Conservation (phyloP, 2,888 invertebrate genomes). For the Drosophila neonasuta region DNA sequence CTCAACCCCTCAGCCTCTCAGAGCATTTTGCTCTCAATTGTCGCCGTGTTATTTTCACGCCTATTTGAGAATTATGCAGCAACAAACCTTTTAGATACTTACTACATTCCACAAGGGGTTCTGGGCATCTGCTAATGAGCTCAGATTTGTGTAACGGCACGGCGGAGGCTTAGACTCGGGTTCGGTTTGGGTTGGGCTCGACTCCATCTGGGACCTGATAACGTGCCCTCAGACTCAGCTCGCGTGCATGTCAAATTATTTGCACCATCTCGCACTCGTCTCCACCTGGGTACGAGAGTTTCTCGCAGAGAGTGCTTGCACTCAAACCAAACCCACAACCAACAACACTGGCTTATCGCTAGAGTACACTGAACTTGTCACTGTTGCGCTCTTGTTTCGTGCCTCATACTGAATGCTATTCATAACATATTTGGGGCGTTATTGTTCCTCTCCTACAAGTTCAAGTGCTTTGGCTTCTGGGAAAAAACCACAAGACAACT, state of each 20-base stretch:
- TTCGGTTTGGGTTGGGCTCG: not conserved
- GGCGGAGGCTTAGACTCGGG: slow-evolving; percentile 43
- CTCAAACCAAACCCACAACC: not conserved
- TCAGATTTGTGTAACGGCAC: slow-evolving; percentile 68
- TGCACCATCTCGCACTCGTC: slow-evolving; percentile 21
- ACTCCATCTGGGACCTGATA: slow-evolving; percentile 30
- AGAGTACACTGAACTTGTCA: slow-evolving; percentile 65
- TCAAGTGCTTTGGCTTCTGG: slow-evolving; percentile 46
- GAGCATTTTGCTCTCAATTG: slow-evolving; percentile 17
- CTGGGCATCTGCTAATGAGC: slow-evolving; percentile 59
- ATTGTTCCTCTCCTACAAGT: slow-evolving; percentile 48
- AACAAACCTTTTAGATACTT: slow-evolving; percentile 18
- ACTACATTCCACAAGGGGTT: slow-evolving; percentile 40
- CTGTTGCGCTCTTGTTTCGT: slow-evolving; percentile 28
- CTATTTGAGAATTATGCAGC: slow-evolving; percentile 64
- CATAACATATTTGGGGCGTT: slow-evolving; percentile 70
- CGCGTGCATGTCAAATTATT: slow-evolving; percentile 41
- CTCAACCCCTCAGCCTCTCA: slow-evolving; percentile 5
- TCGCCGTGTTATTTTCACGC: slow-evolving; percentile 60
- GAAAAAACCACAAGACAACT: slow-evolving; percentile 7
- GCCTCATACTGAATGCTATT: slow-evolving; percentile 13
- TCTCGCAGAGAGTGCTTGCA: slow-evolving; percentile 30
- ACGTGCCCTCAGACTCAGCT: slow-evolving; percentile 10
- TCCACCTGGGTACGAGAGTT: slow-evolving; percentile 21
- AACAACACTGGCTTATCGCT: slow-evolving; percentile 56